Base-by-base conservation (phyloP, 2,888 invertebrate genomes). In the Sesia bembeciformis region DNA sequence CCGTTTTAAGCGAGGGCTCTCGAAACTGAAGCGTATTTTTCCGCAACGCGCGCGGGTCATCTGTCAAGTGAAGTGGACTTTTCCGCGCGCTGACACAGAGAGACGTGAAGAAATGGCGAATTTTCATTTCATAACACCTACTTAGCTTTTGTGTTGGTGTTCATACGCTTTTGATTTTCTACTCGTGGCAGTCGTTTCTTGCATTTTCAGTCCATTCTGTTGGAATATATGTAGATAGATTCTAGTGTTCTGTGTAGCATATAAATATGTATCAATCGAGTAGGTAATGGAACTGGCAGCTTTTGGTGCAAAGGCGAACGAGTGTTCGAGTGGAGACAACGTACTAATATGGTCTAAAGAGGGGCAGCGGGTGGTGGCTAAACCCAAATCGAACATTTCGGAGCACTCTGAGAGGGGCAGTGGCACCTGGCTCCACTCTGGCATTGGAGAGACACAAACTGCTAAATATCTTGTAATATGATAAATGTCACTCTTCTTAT, bases 41-140 rank as follows among this genome's bases (percentile, higher is more conserved):
- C 59, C 40, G 49, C 49, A 51, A 53, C 56, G 56, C 53, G 51
- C 56, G 41, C 52, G 52, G 54, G 56, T 59, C 70, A 72, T 72
- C 67, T 67, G 68, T 72, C 67, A 72, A 58, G 46, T 49, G 56
- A 52, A 68, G 67, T 67, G 61, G 54, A 52, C 52, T 40, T n/a
- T 6, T 42, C 43, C 23, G 52, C 52, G 51, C 49, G 54, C 58
- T 53, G 55, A 55, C 60, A 61, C 60, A 58, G 38, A 50, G 50
- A 50, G 39, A 46, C 46, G 46, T 46, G 50, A 57, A 57, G 55
- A 53, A 51, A 55, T 57, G 52, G 53, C 52, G 51, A 54, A 50
- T 50, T 38, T 52, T 52, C 40, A 52, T 52, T 52, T 55, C 40
- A 39, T 7, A 40, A 40, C 5, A 40, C 52, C 39, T 8, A 8